Evolutionary conservation across 2,888 invertebrate genomes (phyloP), one percentile per base, ranked within the genome.

Genomic region (Nymphalis polychloros): DNA sequence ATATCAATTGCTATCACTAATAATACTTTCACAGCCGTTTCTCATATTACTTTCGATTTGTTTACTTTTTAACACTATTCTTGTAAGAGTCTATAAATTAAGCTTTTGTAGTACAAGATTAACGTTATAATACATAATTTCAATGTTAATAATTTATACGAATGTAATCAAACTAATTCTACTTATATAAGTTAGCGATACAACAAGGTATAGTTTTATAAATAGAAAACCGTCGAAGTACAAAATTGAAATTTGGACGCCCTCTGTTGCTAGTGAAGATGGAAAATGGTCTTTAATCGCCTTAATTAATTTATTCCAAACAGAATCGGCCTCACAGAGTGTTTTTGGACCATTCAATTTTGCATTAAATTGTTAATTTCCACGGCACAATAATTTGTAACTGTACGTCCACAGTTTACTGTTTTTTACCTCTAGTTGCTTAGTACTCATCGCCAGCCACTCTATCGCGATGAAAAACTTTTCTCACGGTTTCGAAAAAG

Each of bases 241-340:
- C 83, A 81, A 87, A 88, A 90, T 90, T 77, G 85, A 82, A 87
- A 90, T 89, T 90, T 88, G 72, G 77, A 88, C 87, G 89, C 85
- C 86, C 77, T 81, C 81, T 79, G 79, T 81, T 77, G 78, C 82
- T 79, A 78, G 79, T 82, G 81, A 83, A 82, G 82, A 84, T 80
- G 84, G 84, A 86, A 88, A 90, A 90, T 89, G 84, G 84, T 79
- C 83, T 84, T 81, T 83, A 88, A 88, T 85, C 84, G 83, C 78
- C 81, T 85, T 91, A 91, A 92, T 92, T 91, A 91, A 90, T 92
- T 91, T 88, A 90, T 86, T 88, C 87, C 87, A 88, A 92, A 90
- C 82, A 88, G 77, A 89, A 88, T 88, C 84, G 85, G 79, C 85
- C 81, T 77, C 85, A 84, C 87, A 86, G 83, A 85, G 77, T 81